Conservation (phyloP, 1,140 invertebrate species). For the Meteorus sp. region DNA sequence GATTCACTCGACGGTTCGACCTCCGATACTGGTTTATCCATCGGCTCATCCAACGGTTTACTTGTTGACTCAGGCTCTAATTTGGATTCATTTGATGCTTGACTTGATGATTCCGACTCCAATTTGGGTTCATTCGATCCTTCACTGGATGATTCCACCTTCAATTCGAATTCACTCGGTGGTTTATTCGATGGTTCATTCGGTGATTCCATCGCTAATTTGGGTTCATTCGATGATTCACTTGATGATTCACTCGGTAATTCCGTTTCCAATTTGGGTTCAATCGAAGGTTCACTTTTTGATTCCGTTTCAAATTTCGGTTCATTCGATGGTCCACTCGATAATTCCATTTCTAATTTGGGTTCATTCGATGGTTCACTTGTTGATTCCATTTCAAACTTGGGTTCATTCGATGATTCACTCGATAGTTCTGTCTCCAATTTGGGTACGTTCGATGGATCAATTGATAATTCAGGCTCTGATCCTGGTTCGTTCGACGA, state of each 20-base stretch:
- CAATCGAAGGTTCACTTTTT: conserved; percentile 34
- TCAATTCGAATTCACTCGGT: no score
- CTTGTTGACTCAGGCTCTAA: conserved; percentile 19
- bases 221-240: conserved; percentile 31
- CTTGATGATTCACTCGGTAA: conserved; percentile 3
- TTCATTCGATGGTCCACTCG: no score
- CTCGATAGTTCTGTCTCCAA: conserved; percentile 41
- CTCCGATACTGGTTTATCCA: conserved; percentile 27
- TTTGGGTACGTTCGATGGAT: conserved; percentile 43
- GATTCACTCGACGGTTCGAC: conserved; percentile 38
- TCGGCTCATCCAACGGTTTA: conserved; percentile 18
- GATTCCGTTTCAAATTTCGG: no score
- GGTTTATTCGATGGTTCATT: conserved; percentile 39
- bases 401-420: conserved; percentile 39
- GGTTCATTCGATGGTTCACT: no score
- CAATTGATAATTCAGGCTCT: conserved; percentile 32
- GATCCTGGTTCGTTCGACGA: conserved; percentile 47
- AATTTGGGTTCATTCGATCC: conserved; percentile 36
- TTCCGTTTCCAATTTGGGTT: conserved; percentile 39
- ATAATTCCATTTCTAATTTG: no score
- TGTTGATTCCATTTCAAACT: conserved; percentile 40
- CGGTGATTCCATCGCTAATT: conserved; percentile 30
- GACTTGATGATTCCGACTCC: neutral
- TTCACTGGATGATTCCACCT: conserved; percentile 25
- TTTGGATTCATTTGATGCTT: conserved; percentile 15